phyloP scores from a whole-genome alignment of 2,113 vertebrate species.

The Daubentonia madagascariensis region DNA sequence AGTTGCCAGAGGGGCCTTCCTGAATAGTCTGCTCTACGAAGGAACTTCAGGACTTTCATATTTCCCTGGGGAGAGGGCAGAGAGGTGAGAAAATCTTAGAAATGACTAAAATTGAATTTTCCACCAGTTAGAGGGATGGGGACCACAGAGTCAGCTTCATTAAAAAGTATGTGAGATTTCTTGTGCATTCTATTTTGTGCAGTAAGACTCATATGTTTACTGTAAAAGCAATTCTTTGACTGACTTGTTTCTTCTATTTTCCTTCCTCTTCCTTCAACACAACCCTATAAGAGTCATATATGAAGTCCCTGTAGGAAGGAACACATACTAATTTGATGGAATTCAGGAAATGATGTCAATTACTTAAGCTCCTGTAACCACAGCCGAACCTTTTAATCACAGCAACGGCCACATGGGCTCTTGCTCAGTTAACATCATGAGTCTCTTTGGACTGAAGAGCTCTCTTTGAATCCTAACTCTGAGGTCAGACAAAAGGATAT shows the following conservation, averaged over 20 bases:
- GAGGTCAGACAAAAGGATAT: not conserved
- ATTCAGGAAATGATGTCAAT: not conserved
- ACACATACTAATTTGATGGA: not conserved
- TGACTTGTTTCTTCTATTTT: not conserved
- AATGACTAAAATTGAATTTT: not conserved
- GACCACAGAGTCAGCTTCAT: not conserved
- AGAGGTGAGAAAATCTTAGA: not conserved
- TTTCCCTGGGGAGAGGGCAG: not conserved
- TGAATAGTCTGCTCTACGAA: not conserved
- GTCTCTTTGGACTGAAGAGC: not conserved
- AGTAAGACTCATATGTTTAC: not conserved
- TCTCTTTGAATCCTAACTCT: not conserved
- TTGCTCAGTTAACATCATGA: not conserved
- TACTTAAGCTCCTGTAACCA: not conserved
- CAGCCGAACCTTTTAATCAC: not conserved
- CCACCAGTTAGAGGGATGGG: not conserved
- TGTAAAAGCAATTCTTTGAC: not conserved
- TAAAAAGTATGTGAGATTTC: not conserved
- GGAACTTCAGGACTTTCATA: not conserved
- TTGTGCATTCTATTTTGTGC: not conserved
- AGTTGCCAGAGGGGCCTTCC: not conserved
- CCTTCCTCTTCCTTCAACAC: not conserved
- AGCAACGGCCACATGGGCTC: too few species aligned
- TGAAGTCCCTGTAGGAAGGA: not conserved
- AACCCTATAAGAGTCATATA: not conserved